Evolutionary conservation across 2,113 vertebrate genomes (phyloP).

Genomic region (Ancistrus triradiatus): DNA sequence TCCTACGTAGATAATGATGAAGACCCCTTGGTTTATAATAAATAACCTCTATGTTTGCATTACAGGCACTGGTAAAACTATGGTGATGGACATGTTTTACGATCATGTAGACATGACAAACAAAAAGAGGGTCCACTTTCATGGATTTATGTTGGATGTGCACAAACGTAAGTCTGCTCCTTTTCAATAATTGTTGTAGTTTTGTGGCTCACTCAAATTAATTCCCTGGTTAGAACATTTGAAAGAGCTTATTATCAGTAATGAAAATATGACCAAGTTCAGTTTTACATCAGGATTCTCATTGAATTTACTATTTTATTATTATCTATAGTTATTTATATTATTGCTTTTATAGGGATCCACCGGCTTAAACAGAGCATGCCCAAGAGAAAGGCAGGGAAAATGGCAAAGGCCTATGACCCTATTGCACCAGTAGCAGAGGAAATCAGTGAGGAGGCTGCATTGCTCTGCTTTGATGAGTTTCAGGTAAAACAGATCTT

Average conservation of each 20-base stretch:
- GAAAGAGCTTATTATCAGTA: too few species aligned
- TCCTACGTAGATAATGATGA: too few species aligned
- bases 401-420: constrained; percentile 91
- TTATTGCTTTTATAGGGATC: constrained; percentile 73
- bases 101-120: constrained; percentile 80
- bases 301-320: too few species aligned
- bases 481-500: constrained; percentile 82
- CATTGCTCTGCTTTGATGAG: constrained; percentile 94
- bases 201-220: too few species aligned
- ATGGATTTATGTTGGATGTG: constrained; percentile 96
- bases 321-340: neutral
- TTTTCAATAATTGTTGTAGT: too few species aligned
- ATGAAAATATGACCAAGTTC: too few species aligned
- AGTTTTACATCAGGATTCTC: too few species aligned
- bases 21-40: too few species aligned
- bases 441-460: constrained; percentile 89
- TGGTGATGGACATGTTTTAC: constrained; percentile 99
- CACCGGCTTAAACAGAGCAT: constrained; percentile 90
- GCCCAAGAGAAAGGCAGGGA: constrained; percentile 86
- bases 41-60: neutral
- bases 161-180: constrained; percentile 82
- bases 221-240: too few species aligned
- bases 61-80: constrained; percentile 96
- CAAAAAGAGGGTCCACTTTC: constrained; percentile 95
- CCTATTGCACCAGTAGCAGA: constrained; percentile 93